Conservation (phyloP, 2,113 vertebrate species). For the Aegypius monachus region DNA sequence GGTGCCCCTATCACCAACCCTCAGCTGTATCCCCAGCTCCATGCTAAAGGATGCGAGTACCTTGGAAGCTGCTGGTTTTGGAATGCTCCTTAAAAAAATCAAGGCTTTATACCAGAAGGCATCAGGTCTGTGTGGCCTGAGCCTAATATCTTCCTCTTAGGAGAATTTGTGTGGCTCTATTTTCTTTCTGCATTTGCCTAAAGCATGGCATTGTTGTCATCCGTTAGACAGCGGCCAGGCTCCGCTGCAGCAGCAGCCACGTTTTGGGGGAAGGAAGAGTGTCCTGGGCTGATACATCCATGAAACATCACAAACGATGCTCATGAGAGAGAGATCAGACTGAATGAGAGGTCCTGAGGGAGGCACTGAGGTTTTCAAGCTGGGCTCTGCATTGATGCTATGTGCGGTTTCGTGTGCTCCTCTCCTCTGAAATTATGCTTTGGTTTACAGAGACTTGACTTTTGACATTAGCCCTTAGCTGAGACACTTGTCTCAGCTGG, state of each 20-base stretch:
- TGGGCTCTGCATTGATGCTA: background rate
- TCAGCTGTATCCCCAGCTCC: background rate
- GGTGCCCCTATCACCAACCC: background rate
- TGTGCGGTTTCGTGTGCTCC: background rate
- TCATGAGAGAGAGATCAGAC: background rate
- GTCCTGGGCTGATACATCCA: background rate
- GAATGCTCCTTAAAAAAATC: background rate
- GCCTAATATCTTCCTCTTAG: background rate
- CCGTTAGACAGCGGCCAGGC: background rate
- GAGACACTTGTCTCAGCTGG: background rate
- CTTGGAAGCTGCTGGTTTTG: background rate
- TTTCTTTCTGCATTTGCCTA: background rate
- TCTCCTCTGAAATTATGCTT: background rate
- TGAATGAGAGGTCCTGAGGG: background rate
- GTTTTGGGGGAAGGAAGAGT: background rate
- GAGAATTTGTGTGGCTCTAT: background rate
- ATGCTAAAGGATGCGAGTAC: background rate
- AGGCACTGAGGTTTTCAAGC: background rate
- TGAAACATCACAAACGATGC: background rate
- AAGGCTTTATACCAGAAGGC: background rate
- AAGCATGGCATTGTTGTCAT: background rate
- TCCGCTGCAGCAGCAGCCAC: background rate
- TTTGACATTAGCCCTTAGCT: background rate
- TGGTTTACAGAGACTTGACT: background rate
- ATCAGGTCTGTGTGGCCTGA: background rate